A percentile compares a stretch with the other conserved stretches of the same genome.
phyloP scores from a whole-genome alignment of 2,113 vertebrate species.

The Vireo altiloquus region DNA sequence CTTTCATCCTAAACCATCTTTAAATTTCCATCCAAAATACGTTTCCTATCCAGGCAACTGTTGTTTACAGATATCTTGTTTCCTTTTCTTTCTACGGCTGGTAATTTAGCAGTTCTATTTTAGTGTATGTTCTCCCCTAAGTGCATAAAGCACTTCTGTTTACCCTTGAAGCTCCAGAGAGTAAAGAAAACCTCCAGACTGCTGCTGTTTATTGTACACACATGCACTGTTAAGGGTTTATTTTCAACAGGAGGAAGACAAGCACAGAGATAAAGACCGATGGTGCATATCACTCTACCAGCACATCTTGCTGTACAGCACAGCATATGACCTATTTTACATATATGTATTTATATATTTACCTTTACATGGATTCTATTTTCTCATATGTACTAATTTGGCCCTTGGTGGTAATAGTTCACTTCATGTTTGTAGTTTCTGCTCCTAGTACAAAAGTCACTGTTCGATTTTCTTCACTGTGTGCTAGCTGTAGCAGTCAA shows the following conservation, averaged over 20 bases:
- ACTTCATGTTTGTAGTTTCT: not conserved
- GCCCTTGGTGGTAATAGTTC: not conserved
- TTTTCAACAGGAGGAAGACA: constrained; percentile 8
- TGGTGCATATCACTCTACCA: not conserved
- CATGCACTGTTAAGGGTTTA: constrained; percentile 25
- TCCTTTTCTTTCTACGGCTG: not conserved
- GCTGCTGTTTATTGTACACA: constrained; percentile 41
- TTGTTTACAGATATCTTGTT: not conserved
- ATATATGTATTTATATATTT: constrained; percentile 30
- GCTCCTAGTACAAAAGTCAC: constrained; percentile 6
- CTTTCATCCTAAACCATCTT: not conserved
- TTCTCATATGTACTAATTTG: constrained; percentile 32
- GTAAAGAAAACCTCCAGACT: constrained; percentile 33
- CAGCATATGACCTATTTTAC: not conserved
- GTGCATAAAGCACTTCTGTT: constrained; percentile 40
- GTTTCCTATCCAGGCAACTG: not conserved
- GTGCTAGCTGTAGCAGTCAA: constrained; percentile 36
- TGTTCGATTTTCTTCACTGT: constrained; percentile 49
- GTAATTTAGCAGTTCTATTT: constrained; percentile 51
- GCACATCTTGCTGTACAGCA: not conserved
- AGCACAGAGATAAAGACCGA: not conserved
- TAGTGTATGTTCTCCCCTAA: constrained; percentile 4
- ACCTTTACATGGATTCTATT: constrained; percentile 21
- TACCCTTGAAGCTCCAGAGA: constrained; percentile 32
- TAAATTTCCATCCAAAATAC: not conserved